phyloP scores from a whole-genome alignment of 2,113 vertebrate genomes.

The Tenrec ecaudatus region DNA sequence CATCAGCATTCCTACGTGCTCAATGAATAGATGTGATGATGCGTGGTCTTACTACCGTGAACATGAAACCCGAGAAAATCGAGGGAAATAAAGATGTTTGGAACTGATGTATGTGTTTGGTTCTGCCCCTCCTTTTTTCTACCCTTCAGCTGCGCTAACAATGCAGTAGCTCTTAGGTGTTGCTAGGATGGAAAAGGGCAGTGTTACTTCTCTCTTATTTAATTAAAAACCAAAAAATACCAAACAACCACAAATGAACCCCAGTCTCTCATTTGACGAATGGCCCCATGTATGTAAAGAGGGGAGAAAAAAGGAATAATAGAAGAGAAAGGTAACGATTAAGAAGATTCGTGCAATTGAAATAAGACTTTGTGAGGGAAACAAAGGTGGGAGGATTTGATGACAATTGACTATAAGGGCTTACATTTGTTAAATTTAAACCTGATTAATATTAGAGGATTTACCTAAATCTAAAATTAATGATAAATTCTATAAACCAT shows the following conservation, averaged over 20 bases:
- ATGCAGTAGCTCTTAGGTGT: not conserved
- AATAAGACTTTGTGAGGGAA: not conserved
- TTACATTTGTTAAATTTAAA: not conserved
- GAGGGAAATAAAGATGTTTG: not conserved
- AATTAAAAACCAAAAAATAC: not conserved
- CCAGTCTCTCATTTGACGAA: constrained; percentile 18
- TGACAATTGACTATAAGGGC: too few relatives aligned
- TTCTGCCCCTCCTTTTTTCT: not conserved
- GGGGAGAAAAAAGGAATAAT: not conserved
- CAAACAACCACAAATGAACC: not conserved
- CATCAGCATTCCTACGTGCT: not conserved
- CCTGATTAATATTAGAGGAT: not conserved
- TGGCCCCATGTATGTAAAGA: not conserved
- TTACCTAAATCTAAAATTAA: not conserved
- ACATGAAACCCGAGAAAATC: constrained; percentile 20
- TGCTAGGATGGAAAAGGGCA: not conserved
- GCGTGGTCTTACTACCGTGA: not conserved
- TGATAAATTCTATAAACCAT: not conserved
- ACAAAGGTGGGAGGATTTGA: not conserved
- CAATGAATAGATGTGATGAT: not conserved
- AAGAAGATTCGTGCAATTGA: not conserved
- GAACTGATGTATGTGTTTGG: not conserved
- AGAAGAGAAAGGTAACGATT: not conserved
- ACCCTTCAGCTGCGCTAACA: not conserved
- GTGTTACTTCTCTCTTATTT: not conserved